Base-by-base conservation (phyloP, 1,140 invertebrate species). In the Theocolax elegans region DNA sequence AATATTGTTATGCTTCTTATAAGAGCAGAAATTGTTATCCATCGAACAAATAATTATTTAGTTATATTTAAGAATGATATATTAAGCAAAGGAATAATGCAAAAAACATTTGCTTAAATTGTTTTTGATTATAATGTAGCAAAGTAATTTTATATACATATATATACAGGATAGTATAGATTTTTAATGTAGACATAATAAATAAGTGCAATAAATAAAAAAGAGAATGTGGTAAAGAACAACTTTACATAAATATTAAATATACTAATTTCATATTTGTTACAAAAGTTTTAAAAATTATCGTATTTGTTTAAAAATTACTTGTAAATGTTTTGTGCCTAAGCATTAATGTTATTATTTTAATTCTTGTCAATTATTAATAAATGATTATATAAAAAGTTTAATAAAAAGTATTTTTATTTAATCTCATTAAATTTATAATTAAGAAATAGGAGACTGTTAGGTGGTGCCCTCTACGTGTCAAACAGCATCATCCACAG, bases 1-100 rank as follows among this genome's bases (percentile, higher is more conserved):
- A 40, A 21, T 62, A 60, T 67, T 67, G 23, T 68, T 68, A 42
- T 51, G 19, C 53, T 56, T 40, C 10, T 59, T 54, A 38, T 67
- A 48, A 21, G 54, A 67, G 25, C 12, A 51, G 54, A 68, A 56
- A 68, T 68, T 68, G 66, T 68, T 68, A 62, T 42, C 17, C 40
- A 68, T 68, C 60, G 38, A 68, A 68, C 29, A 42, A 68, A 48
- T 59, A 67, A 68, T 68, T 68, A 68, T 68, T 60, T 68, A 62
- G 1, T n/a, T 56, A 66, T 12, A 66, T 38, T 35, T 58, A 25
- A 67, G 35, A 2, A 48, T 19, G 51, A 9, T 66, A 66, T 10
- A 42, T 44, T 60, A 60, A 60, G 51, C 12, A 66, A 27, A 46
- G 27, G 6, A 56, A 31, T 51, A 60, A 62, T 49, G n/a, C 48